Evolutionary conservation across 2,113 vertebrate species (phyloP).

Genomic region (Platysternon megacephalum): DNA sequence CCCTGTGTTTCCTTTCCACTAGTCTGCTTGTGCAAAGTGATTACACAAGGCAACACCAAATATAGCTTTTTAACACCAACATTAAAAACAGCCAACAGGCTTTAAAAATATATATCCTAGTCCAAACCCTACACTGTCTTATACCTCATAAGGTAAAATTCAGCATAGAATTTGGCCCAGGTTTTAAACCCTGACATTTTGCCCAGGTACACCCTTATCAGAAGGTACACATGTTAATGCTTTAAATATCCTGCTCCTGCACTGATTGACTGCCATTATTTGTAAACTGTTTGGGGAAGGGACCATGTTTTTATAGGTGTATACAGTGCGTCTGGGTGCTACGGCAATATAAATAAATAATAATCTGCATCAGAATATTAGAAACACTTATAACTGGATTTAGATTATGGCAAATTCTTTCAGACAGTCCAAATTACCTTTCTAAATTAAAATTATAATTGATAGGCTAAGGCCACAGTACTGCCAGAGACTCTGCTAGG

Average conservation of each 20-base stretch:
- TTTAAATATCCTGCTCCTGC: background rate
- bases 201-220: background rate
- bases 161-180: background rate
- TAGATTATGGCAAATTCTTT: background rate
- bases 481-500: background rate
- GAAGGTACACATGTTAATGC: background rate
- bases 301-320: background rate
- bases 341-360: background rate
- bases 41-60: background rate
- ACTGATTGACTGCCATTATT: background rate
- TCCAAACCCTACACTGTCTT: background rate
- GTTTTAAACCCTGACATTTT: background rate
- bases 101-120: background rate
- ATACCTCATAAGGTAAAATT: background rate
- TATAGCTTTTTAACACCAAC: background rate
- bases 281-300: background rate
- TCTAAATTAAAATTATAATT: background rate
- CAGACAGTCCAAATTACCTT: background rate
- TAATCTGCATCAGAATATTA: background rate
- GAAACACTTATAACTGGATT: background rate
- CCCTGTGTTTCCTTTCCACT: background rate
- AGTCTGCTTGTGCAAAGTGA: background rate
- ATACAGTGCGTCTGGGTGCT: background rate
- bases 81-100: background rate
- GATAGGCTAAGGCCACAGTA: background rate